A percentile compares a stretch with the other conserved stretches of the same genome.
Evolutionary conservation across 2,888 invertebrate genomes (phyloP).

Genomic region (Zaprionus lineosus): DNA sequence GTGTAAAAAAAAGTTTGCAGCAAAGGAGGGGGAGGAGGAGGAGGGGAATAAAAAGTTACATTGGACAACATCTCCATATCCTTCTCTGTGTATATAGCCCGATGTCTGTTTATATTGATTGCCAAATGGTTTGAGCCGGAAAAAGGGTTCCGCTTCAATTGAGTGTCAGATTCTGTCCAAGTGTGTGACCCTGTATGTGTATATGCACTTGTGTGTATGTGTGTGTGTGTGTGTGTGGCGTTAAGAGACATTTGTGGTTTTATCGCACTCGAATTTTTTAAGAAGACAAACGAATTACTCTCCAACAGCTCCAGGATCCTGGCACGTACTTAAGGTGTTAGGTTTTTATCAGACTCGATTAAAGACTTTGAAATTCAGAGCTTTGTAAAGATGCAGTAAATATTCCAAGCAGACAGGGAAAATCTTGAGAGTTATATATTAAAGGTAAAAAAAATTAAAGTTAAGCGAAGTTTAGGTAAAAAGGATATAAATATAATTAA

Average conservation of each 20-base stretch:
- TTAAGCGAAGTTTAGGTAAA: no score
- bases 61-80: slow-evolving; percentile 48
- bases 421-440: no score
- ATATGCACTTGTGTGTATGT: not conserved
- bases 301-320: slow-evolving; percentile 12
- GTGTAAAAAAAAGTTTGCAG: slow-evolving; percentile 2
- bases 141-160: slow-evolving; percentile 64
- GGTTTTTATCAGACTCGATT: no score
- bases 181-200: slow-evolving; percentile 21
- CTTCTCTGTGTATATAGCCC: slow-evolving; percentile 8
- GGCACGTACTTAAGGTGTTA: not conserved
- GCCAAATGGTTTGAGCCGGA: slow-evolving; percentile 59
- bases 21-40: not conserved
- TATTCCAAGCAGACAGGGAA: no score
- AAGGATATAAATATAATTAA: no score
- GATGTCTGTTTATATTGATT: slow-evolving; percentile 58
- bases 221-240: slow-evolving; percentile 6
- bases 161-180: slow-evolving; percentile 45
- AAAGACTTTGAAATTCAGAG: no score
- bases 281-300: slow-evolving; percentile 27
- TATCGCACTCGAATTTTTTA: slow-evolving; percentile 23
- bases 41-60: slow-evolving; percentile 3
- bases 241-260: slow-evolving; percentile 53
- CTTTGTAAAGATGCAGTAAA: no score
- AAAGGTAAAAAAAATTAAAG: no score